Evolutionary conservation across 2,888 invertebrate species (phyloP).

Genomic region (Eristalis pertinax): DNA sequence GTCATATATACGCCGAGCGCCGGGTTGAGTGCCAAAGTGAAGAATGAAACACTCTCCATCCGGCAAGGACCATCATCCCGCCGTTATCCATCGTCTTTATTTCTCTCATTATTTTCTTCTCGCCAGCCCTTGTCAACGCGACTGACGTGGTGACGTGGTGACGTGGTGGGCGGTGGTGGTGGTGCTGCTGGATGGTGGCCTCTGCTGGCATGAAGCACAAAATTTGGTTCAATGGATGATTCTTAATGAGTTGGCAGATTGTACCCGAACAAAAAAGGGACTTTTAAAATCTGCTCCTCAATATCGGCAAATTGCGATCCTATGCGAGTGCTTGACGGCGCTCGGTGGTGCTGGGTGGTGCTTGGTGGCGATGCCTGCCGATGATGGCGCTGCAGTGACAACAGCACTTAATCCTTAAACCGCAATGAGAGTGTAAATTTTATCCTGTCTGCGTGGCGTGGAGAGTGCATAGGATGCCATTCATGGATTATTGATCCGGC

Average conservation of each 20-base stretch:
- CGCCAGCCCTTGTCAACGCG: slow-evolving; percentile 43
- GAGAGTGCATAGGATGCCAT: slow-evolving; percentile 32
- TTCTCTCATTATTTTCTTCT: slow-evolving; percentile 67
- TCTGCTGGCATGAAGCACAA: slow-evolving; percentile 11
- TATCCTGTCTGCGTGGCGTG: slow-evolving; percentile 27
- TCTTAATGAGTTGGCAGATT: slow-evolving; percentile 67
- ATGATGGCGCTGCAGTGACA: slow-evolving; percentile 36
- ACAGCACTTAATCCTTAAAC: slow-evolving; percentile 62
- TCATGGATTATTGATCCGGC: slow-evolving; percentile 62
- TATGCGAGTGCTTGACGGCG: slow-evolving; percentile 2
- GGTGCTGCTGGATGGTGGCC: neutral
- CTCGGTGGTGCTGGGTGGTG: neutral
- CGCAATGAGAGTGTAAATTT: slow-evolving; percentile 36
- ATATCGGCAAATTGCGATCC: slow-evolving; percentile 60
- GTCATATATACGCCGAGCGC: slow-evolving; percentile 40
- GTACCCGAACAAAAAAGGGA: slow-evolving; percentile 13
- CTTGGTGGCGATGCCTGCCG: neutral
- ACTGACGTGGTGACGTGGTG: neutral
- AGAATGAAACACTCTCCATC: slow-evolving; percentile 57
- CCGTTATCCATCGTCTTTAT: slow-evolving; percentile 68
- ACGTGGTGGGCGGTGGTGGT: too few species aligned
- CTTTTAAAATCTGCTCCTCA: slow-evolving; percentile 41
- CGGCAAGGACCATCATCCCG: slow-evolving; percentile 57
- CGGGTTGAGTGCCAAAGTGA: slow-evolving; percentile 44
- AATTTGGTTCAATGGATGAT: slow-evolving; percentile 58